These are phyloP conservation scores for Anoplophora glabripennis DNA, from an alignment of 1,140 invertebrate genomes.

Conservation along the genomic window DNA sequence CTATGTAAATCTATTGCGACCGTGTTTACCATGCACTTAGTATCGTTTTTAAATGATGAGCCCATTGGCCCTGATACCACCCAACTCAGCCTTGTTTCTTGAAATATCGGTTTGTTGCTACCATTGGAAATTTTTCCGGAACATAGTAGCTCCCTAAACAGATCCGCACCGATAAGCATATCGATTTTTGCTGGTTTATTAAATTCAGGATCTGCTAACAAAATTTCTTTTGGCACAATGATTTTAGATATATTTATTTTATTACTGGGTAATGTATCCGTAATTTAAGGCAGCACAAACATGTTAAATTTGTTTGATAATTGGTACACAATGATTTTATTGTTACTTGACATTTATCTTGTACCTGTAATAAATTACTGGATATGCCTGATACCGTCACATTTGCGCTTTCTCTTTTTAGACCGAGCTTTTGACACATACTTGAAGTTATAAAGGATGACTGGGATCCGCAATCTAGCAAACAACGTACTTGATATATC, in stretches of 20 bases:
- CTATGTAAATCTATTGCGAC: no score
- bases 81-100: no score
- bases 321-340: neutral
- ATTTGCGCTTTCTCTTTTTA: neutral
- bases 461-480: conserved; percentile 1
- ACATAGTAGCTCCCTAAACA: no score
- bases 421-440: neutral
- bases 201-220: no score
- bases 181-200: no score
- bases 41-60: no score
- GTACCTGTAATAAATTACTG: neutral
- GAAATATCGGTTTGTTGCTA: no score
- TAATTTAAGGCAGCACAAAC: neutral
- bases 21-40: neutral
- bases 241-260: neutral
- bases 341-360: no score
- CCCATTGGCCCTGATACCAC: no score
- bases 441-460: neutral
- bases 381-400: neutral
- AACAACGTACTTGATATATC: neutral
- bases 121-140: no score
- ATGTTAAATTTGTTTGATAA: neutral
- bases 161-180: no score
- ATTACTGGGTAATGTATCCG: neutral
- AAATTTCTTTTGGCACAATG: no score